Conservation (phyloP, 2,888 invertebrate species). For the Elmis aenea region DNA sequence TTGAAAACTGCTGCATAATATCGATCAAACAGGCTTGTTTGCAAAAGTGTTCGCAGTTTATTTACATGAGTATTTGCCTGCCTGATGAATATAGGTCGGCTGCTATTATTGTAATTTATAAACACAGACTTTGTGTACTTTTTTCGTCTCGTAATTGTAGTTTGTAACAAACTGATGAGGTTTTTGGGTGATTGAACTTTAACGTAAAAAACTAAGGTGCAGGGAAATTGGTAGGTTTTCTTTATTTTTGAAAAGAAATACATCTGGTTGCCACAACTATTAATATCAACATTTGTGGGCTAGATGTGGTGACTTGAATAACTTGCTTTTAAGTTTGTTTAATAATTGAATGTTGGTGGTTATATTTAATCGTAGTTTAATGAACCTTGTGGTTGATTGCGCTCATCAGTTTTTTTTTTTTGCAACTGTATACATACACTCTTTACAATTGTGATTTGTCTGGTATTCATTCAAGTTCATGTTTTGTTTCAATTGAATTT, state of each 20-base stretch:
- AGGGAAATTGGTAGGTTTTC: conserved; percentile 1
- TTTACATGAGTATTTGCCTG: conserved; percentile 16
- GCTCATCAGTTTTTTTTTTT: no score
- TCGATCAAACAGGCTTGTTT: conserved; percentile 20
- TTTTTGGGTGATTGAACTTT: conserved; percentile 13
- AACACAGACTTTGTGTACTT: conserved; percentile 7
- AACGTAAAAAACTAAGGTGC: conserved; percentile 2
- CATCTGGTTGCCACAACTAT: no score
- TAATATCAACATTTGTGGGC: no score
- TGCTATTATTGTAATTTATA: conserved; percentile 12
- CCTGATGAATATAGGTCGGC: conserved; percentile 10
- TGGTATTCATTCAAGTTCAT: no score
- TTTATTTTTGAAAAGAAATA: no score
- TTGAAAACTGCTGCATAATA: conserved; percentile 15
- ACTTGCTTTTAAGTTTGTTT: conserved; percentile 1
- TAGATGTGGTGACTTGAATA: background rate
- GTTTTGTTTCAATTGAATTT: no score
- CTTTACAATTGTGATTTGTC: no score
- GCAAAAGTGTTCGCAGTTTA: conserved; percentile 10
- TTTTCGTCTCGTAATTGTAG: conserved; percentile 1
- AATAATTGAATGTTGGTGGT: no score
- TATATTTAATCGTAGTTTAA: no score
- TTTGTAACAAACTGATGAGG: background rate
- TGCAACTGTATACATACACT: no score
- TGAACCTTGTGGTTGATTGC: no score